phyloP scores from a whole-genome alignment of 2,888 invertebrate species.

The Cryptocephalus moraei region DNA sequence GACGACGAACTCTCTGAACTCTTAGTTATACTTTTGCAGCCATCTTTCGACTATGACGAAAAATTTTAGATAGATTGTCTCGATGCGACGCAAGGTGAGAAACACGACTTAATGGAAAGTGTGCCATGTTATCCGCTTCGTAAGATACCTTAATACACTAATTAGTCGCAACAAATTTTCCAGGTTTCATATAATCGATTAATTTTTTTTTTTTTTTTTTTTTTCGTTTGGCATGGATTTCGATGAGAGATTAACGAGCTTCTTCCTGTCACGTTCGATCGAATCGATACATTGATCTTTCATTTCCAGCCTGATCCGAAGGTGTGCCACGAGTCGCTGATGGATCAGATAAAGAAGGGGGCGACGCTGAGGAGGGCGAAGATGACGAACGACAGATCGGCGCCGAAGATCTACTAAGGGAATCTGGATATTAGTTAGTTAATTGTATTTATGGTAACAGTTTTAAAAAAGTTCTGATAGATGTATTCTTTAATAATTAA shows the following conservation, averaged over 20 bases:
- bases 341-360: slow-evolving; percentile 88
- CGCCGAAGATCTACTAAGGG: slow-evolving; percentile 71
- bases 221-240: too few species aligned
- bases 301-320: slow-evolving; percentile 61
- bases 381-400: slow-evolving; percentile 73
- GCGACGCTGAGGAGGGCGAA: slow-evolving; percentile 71
- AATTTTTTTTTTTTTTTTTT: too few species aligned
- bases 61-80: slow-evolving; percentile 2
- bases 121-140: too few species aligned
- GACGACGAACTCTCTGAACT: neutral
- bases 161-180: too few species aligned
- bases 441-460: neutral
- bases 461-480: neutral
- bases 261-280: too few species aligned
- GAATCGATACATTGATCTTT: neutral
- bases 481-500: neutral
- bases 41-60: slow-evolving; percentile 4
- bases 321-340: slow-evolving; percentile 75
- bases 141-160: too few species aligned
- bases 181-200: too few species aligned
- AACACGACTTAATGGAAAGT: neutral
- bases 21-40: slow-evolving; percentile 3
- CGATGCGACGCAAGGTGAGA: slow-evolving; percentile 2
- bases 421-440: neutral
- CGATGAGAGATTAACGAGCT: too few species aligned